These are phyloP conservation scores for Listronotus oregonensis DNA, from an alignment of 1,140 invertebrate species.

Conservation along the genomic window DNA sequence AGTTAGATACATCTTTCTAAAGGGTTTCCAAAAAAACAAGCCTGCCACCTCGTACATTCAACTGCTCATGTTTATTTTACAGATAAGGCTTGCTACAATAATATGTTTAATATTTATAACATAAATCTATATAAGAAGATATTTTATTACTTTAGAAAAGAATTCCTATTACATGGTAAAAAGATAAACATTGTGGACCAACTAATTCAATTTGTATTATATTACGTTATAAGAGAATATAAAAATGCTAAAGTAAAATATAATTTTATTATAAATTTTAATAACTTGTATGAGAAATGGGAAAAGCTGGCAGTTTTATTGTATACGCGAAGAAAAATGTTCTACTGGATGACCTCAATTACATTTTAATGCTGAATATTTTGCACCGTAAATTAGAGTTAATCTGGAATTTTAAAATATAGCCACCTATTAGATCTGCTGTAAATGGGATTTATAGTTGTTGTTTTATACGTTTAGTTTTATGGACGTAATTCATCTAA, in stretches of 20 bases:
- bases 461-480: neutral
- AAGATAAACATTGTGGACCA: too few species aligned
- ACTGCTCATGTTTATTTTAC: too few species aligned
- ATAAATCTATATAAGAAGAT: too few species aligned
- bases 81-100: too few species aligned
- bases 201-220: too few species aligned
- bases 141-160: too few species aligned
- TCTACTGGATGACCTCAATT: constrained; percentile 12
- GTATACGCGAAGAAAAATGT: constrained; percentile 12
- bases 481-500: too few species aligned
- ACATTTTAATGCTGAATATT: constrained; percentile 13
- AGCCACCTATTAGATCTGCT: constrained; percentile 4
- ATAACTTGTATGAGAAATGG: constrained; percentile 13
- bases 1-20: too few species aligned
- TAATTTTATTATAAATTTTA: constrained; percentile 13
- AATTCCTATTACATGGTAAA: too few species aligned
- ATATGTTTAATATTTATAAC: too few species aligned
- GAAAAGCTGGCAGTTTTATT: constrained; percentile 15
- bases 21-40: too few species aligned
- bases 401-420: constrained; percentile 12
- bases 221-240: neutral
- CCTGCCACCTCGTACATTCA: too few species aligned
- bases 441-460: constrained; percentile 5
- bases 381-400: constrained; percentile 10
- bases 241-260: constrained; percentile 9